Percentiles rank a stretch among this genome's conserved stretches.
Evolutionary conservation across 2,113 vertebrate genomes (phyloP).

Genomic region (Apeltes quadracus): DNA sequence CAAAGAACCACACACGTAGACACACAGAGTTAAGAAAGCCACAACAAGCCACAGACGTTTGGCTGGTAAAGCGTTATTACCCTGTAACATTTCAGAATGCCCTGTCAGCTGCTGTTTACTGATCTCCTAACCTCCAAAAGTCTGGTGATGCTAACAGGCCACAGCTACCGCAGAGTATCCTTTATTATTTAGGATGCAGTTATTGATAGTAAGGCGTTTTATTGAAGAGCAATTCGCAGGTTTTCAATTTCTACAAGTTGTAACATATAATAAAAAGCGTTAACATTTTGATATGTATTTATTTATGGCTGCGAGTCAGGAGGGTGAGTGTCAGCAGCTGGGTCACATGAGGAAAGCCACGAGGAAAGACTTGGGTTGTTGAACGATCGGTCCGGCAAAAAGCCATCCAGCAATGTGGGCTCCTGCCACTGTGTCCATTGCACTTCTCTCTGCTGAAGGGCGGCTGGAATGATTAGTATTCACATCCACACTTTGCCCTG

Average conservation of each 20-base stretch:
- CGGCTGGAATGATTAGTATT: constrained; percentile 63
- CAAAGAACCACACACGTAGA: background rate
- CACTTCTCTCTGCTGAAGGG: constrained; percentile 48
- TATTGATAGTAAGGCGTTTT: background rate
- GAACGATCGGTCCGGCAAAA: constrained; percentile 50
- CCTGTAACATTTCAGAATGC: constrained; percentile 13
- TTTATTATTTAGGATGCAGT: constrained; percentile 32
- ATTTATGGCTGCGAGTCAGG: background rate
- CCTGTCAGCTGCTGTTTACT: constrained; percentile 9
- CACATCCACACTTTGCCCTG: constrained; percentile 41
- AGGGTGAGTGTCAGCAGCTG: background rate
- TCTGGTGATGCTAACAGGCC: background rate
- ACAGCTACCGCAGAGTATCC: background rate
- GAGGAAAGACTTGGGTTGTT: constrained; percentile 26
- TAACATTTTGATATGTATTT: constrained; percentile 8
- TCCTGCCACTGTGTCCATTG: constrained; percentile 53
- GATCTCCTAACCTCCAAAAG: constrained; percentile 30
- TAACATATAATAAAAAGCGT: constrained; percentile 5
- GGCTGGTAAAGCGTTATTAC: background rate
- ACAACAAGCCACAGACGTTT: background rate
- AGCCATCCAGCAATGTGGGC: constrained; percentile 35
- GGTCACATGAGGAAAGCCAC: constrained; percentile 33
- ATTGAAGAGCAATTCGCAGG: background rate
- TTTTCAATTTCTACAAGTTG: background rate
- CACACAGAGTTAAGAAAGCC: background rate